A percentile compares a stretch with the other conserved stretches of the same genome.
phyloP scores from a whole-genome alignment of 2,113 vertebrate species.

The Cygnus atratus region DNA sequence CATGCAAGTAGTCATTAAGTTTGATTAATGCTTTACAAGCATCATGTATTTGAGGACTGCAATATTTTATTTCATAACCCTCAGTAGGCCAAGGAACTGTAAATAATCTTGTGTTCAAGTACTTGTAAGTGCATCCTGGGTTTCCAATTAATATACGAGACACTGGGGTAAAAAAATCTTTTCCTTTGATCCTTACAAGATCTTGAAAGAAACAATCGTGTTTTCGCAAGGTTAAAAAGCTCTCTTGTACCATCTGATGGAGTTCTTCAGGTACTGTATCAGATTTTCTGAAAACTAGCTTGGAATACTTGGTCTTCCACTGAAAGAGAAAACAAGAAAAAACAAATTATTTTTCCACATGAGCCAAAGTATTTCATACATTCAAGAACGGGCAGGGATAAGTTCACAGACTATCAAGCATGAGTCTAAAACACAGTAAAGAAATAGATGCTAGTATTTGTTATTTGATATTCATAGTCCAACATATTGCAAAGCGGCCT shows the following conservation, averaged over 20 bases:
- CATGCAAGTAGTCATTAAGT: constrained; percentile 89
- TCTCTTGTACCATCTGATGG: constrained; percentile 83
- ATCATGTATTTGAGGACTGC: constrained; percentile 80
- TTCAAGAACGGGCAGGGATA: not conserved
- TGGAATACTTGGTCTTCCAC: constrained; percentile 93
- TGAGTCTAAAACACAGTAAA: not conserved
- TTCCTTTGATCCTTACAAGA: constrained; percentile 90
- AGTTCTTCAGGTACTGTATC: constrained; percentile 81
- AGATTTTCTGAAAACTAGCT: constrained; percentile 84
- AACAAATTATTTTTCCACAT: not conserved
- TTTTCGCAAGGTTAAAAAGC: constrained; percentile 81
- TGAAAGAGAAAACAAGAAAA: constrained; percentile 53
- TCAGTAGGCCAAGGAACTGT: constrained; percentile 91
- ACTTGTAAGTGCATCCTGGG: constrained; percentile 93
- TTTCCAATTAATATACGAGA: constrained; percentile 90
- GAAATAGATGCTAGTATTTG: not conserved
- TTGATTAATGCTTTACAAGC: constrained; percentile 90
- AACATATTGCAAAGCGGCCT: not conserved
- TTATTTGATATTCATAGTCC: not conserved
- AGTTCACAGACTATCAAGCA: not conserved
- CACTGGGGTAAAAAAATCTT: constrained; percentile 90
- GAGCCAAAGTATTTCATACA: not conserved
- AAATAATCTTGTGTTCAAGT: constrained; percentile 94
- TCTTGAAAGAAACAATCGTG: constrained; percentile 89
- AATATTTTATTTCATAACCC: constrained; percentile 75